A percentile compares a stretch with the other conserved stretches of the same genome.
These are phyloP conservation scores for Saturnia pavonia DNA, from an alignment of 2,888 invertebrate genomes.

Conservation along the genomic window DNA sequence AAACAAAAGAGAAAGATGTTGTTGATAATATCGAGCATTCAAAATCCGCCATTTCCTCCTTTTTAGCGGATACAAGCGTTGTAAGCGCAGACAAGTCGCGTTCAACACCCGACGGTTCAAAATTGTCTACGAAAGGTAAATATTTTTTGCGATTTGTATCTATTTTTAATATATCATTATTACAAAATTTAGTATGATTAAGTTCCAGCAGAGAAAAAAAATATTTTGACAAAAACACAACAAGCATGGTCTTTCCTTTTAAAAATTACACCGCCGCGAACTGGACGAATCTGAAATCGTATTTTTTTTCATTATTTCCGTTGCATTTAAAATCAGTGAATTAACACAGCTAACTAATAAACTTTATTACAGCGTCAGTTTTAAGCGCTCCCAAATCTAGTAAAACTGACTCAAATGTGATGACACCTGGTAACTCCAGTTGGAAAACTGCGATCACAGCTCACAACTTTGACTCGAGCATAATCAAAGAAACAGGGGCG, in stretches of 20 bases:
- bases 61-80: slow-evolving; percentile 54
- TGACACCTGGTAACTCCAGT: neutral
- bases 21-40: slow-evolving; percentile 45
- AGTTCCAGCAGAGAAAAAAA: too few species aligned
- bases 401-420: slow-evolving; percentile 1
- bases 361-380: neutral
- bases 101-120: slow-evolving; percentile 62
- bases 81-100: slow-evolving; percentile 60
- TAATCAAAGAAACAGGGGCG: neutral
- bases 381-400: neutral
- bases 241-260: neutral
- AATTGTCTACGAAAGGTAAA: slow-evolving; percentile 48
- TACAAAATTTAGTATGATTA: neutral
- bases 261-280: too few species aligned
- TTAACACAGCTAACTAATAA: neutral
- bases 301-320: neutral
- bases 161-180: neutral
- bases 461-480: neutral
- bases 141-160: neutral
- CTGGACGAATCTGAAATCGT: neutral
- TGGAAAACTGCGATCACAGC: neutral
- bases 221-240: neutral
- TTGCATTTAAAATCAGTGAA: neutral
- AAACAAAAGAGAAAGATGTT: slow-evolving; percentile 45
- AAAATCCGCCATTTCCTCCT: slow-evolving; percentile 52